phyloP scores from a whole-genome alignment of 1,140 invertebrate genomes.

The Orchestia grillus region DNA sequence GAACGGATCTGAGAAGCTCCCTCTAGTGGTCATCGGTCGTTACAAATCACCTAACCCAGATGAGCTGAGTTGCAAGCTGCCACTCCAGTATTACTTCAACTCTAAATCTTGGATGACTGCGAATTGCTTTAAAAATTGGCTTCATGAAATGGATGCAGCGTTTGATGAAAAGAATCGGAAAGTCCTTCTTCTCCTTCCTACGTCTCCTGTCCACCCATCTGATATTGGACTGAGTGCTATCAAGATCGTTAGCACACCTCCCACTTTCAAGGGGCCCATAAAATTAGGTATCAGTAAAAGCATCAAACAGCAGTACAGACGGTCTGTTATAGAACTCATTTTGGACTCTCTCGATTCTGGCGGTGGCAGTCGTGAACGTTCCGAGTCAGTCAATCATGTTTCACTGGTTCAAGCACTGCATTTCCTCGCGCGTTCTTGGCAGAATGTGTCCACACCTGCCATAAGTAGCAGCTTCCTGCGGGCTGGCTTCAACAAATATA shows the following conservation, averaged over 20 bases:
- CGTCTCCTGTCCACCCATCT: conserved; percentile 64
- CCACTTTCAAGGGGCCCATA: conserved; percentile 62
- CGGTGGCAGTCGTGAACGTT: background rate
- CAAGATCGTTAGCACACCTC: conserved; percentile 60
- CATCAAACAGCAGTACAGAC: conserved; percentile 57
- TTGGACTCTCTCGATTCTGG: background rate
- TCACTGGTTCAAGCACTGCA: conserved; percentile 63
- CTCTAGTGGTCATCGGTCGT: conserved; percentile 65
- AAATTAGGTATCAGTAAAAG: conserved; percentile 65
- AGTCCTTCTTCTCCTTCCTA: conserved; percentile 62
- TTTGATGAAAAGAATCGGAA: conserved; percentile 66
- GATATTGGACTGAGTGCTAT: conserved; percentile 64
- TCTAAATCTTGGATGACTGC: conserved; percentile 67
- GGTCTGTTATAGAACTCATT: conserved; percentile 37
- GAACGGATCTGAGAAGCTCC: conserved; percentile 70
- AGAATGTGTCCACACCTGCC: conserved; percentile 62
- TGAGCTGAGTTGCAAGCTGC: conserved; percentile 8
- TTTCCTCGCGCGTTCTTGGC: conserved; percentile 64
- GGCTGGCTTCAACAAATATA: conserved; percentile 65
- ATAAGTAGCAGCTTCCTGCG: conserved; percentile 65
- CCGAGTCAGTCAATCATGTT: conserved; percentile 8
- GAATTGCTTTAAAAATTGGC: conserved; percentile 65
- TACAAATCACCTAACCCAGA: conserved; percentile 61
- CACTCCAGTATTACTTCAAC: conserved; percentile 66
- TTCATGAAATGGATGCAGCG: conserved; percentile 63